These are phyloP conservation scores for Todiramphus saurophagus DNA, from an alignment of 2,113 vertebrate species.

Conservation along the genomic window DNA sequence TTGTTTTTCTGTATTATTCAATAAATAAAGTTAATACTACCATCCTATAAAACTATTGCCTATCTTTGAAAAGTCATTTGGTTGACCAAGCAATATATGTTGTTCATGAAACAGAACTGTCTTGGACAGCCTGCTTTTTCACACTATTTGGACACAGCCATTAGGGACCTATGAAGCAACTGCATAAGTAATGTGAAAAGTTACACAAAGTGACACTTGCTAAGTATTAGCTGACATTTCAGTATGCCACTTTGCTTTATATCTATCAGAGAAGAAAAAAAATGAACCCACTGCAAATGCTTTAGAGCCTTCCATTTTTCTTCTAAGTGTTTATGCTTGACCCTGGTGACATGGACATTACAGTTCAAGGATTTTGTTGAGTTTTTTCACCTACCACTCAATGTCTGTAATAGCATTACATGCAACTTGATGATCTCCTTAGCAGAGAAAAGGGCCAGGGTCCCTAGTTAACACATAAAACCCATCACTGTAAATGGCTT, in stretches of 20 bases:
- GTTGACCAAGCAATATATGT: background rate
- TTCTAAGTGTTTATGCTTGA: background rate
- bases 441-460: background rate
- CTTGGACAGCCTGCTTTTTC: background rate
- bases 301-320: background rate
- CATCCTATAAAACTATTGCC: background rate
- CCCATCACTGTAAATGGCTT: background rate
- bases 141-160: background rate
- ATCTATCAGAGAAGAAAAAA: background rate
- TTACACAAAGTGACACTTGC: background rate
- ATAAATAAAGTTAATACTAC: background rate
- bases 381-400: background rate
- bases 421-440: background rate
- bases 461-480: background rate
- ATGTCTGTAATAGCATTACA: background rate
- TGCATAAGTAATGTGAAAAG: background rate
- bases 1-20: background rate
- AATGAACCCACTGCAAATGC: fast-evolving
- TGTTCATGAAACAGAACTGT: background rate
- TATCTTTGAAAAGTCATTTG: background rate
- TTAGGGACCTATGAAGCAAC: background rate
- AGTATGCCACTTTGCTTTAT: background rate
- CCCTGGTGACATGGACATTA: background rate
- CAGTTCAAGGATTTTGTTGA: background rate
- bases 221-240: background rate